Evolutionary conservation across 2,888 invertebrate genomes (phyloP).

Genomic region (Drosophila stalkeri): DNA sequence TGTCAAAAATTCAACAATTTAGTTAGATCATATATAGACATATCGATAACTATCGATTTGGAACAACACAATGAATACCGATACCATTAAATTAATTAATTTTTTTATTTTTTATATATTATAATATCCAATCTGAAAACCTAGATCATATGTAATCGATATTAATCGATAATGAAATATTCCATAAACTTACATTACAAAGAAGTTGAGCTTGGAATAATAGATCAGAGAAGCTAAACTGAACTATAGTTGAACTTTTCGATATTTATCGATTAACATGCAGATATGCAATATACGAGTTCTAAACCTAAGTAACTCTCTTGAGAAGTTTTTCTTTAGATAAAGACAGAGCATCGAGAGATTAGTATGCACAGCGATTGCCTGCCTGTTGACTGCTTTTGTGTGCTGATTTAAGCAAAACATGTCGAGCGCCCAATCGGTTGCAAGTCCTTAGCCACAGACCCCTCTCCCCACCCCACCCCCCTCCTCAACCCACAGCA

Average conservation of each 20-base stretch:
- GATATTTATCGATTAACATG: background rate
- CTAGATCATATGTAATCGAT: background rate
- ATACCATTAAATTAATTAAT: too few relatives aligned
- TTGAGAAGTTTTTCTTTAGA: background rate
- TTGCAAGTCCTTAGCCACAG: background rate
- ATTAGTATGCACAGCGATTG: constrained; percentile 14
- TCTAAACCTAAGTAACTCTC: background rate
- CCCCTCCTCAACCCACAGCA: too few relatives aligned
- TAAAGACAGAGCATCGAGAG: constrained; percentile 10
- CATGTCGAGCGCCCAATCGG: constrained; percentile 19
- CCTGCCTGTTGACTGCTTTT: constrained; percentile 22
- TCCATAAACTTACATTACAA: too few relatives aligned
- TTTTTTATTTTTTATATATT: too few relatives aligned
- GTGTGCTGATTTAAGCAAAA: constrained; percentile 31
- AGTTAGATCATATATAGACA: too few relatives aligned
- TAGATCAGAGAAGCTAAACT: too few relatives aligned
- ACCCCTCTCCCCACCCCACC: too few relatives aligned
- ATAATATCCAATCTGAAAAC: too few relatives aligned
- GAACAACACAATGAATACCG: too few relatives aligned
- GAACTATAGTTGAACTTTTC: background rate
- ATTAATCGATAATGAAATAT: background rate
- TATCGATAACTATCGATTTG: too few relatives aligned
- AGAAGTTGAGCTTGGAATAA: too few relatives aligned
- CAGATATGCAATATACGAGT: background rate
- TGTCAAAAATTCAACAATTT: too few relatives aligned